Conservation (phyloP, 2,888 invertebrate genomes). For the Pterobdella sp. region DNA sequence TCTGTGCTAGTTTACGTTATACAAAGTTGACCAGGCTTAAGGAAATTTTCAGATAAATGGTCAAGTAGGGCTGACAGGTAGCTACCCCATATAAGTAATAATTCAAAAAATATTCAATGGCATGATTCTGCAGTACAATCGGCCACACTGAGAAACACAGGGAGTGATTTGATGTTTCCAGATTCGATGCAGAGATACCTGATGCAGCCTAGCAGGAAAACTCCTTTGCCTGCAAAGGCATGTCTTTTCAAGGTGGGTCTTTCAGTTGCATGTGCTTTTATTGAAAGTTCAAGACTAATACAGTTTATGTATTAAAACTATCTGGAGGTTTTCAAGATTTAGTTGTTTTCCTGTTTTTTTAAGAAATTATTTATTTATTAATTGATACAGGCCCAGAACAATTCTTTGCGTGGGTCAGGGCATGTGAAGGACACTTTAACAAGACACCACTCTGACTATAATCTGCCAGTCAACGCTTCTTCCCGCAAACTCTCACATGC, state of each 20-base stretch:
- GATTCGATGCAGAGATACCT: background rate
- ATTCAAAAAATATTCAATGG: too few relatives aligned
- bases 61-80: too few relatives aligned
- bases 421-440: background rate
- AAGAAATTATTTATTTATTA: background rate
- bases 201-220: background rate
- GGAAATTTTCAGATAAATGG: too few relatives aligned
- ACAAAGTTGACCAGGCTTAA: too few relatives aligned
- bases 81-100: too few relatives aligned
- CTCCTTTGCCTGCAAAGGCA: background rate
- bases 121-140: slow-evolving; percentile 1
- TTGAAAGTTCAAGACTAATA: background rate
- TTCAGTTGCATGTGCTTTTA: too few relatives aligned
- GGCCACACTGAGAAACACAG: background rate
- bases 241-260: background rate
- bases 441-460: slow-evolving; percentile 6
- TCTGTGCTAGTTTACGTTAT: too few relatives aligned
- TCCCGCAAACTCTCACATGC: background rate
- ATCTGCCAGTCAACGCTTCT: background rate
- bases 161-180: slow-evolving; percentile 1
- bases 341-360: background rate
- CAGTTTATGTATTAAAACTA: background rate
- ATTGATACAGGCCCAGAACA: background rate
- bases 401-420: background rate
- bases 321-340: background rate